Evolutionary conservation across 2,113 vertebrate genomes (phyloP), one percentile per base, ranked within the genome.

Genomic region (Anhinga anhinga): DNA sequence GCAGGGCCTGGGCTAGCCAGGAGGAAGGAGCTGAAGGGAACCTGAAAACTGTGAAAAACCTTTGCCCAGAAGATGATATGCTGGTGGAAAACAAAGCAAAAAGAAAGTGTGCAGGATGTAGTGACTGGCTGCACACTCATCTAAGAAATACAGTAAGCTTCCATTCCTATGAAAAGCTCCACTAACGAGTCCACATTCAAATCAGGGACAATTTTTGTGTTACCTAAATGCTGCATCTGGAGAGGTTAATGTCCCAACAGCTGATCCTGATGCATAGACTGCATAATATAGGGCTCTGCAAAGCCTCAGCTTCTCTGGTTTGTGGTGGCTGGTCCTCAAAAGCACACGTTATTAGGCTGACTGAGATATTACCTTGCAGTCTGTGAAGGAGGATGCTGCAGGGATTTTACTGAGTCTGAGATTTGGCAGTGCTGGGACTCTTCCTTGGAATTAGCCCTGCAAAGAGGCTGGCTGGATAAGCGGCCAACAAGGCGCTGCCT

Each of bases 121-220:
- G 34, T 1, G 10, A 52, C 30, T 42, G 44, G 42, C 23, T 44
- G 38, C 27, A 73, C 9, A 30, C 15, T 72, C 40, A 77, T 20
- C 66, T 82, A 17, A 92, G 62, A 83, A 94, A 81, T n/a, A 15
- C 1, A 74, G 9, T 40, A 65, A 66, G 23, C 20, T 79, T 83
- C 58, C 13, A 11, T 65, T 49, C 10, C 17, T 29, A 21, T 13
- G 4, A 19, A 42, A 83, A 82, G 1, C 45, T 66, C 42, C 62
- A 36, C 11, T 55, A n/a, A 49, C 0, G 0, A 86, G 20, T 50
- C 50, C 49, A 25, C 11, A 30, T 4, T 20, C 15, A 53, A 95
- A 81, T 10, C 11, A 36, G 38, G 34, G 55, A 36, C 23, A 58
- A 40, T 45, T 70, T 80, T 38, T 92, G 8, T 67, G 29, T 78